Evolutionary conservation across 2,797 vertebrate species (phyloP), one percentile per base, ranked within the genome.

Genomic region (Mallotus villosus): DNA sequence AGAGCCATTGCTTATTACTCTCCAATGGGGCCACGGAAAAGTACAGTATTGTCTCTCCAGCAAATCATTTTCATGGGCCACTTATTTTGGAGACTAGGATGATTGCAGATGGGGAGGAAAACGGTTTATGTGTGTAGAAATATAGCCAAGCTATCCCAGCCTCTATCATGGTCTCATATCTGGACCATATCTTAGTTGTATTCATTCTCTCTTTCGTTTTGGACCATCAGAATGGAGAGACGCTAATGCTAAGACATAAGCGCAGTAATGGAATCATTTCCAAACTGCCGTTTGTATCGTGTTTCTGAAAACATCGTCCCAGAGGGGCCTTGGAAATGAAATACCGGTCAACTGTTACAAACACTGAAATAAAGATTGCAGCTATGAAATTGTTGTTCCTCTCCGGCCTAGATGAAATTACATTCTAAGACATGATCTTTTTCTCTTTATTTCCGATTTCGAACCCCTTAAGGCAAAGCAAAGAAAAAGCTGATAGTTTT

Each of bases 321-420:
- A 53, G 19, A 25, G 55, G 75, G 62, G 3, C 22, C 78, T 1
- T 9, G 22, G 80, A 66, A 73, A 82, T 69, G 74, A 77, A 77
- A 82, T 70, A 69, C 67, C 66, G 73, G 87, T 81, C 86, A 87
- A 78, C 84, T 88, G 81, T 83, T 85, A 79, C 78, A 65, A 21
- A 12, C 51, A 60, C 46, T 67, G 74, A 83, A 87, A 88, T 77
- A 79, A 81, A 79, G 73, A 80, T 79, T 74, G 75, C 82, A 81
- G 71, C 27, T 22, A 78, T 79, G 80, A 85, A 87, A 83, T 68
- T 70, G 76, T 79, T 37, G 8, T 72, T 72, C 81, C 72, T 69
- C 74, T 80, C 73, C 70, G 41, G 41, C 24, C 71, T 63, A 74
- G 81, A 86, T 88, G 78, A 87, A 87, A 87, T 55, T 37, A 67